Base-by-base conservation (phyloP, 1,140 invertebrate species). In the Trialeurodes vaporariorum region DNA sequence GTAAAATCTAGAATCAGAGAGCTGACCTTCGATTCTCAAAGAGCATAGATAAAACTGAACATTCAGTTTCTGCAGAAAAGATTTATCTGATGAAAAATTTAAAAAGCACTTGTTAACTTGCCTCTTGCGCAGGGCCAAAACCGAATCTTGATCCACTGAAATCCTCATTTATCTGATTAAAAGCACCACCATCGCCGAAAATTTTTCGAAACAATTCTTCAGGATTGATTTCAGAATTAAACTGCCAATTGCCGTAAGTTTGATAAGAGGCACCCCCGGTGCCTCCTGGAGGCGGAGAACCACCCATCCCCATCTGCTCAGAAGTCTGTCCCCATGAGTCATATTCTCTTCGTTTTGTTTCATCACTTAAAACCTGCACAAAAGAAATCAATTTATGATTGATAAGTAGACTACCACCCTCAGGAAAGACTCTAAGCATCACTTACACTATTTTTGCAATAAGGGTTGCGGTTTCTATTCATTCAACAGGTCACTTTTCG, bases 161-260 rank as follows among this genome's bases (percentile, higher is more conserved):
- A 76, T 95, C 92, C 25, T 72, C 67, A 61, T 80, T 80, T 5
- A 76, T 77, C 69, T 24, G 12, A 25, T 12, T 24, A n/a, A 64
- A 64, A 64, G 83, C 83, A n/a, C 84, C 87, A 65, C 83, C 85
- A 72, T 91, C 86, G 12, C 90, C 90, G 76, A 92, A 93, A 71
- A 93, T 93, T 78, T 90, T 91, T 63, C 90, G 82, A 78, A 98
- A 98, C 11, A 98, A 77, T 78, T 98, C 95, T 76, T 98, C 94
- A 1, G 96, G 94, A 79, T 98, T 92, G 67, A 97, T 87, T 0
- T 84, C 86, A 0, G 93, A 91, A 70, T 90, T 87, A 73, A 92
- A 96, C 68, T 91, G 83, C 88, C 89, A 93, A 71, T 87, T 82
- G n/a, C 34, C 34, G 34, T 49, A 49, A 70, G 87, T 89, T 25